Evolutionary conservation across 2,113 vertebrate species (phyloP), one percentile per base, ranked within the genome.

Genomic region (Trochalopteron elliotii): DNA sequence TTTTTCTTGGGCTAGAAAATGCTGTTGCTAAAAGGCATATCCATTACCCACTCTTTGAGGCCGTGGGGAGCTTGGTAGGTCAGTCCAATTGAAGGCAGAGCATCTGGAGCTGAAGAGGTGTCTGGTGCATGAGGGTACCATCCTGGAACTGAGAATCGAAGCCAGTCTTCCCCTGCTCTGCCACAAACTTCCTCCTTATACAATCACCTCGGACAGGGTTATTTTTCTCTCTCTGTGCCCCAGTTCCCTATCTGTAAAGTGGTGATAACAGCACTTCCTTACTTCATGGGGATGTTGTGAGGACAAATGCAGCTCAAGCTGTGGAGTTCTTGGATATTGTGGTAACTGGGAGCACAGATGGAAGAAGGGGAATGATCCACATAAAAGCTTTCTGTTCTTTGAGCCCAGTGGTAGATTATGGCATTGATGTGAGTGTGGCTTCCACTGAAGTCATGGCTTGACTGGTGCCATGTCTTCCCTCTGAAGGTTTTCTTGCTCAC

Each of bases 221-320:
- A 93, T 92, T 94, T 95, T 96, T 86, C 55, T 92, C 56, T 85
- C 50, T 49, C 47, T 47, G n/a, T 92, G 80, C 72, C 92, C 89
- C 76, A 87, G 94, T 97, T 96, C 96, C 88, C 88, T 94, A 19
- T 96, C 93, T 96, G 96, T 93, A 76, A 90, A 87, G 53, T 55
- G 40, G 80, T 81, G 96, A 94, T 96, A 96, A 96, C 69, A 65
- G 72, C 83, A 97, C 92, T 97, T 96, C 96, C 92, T 91, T 94
- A 42, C 95, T 87, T 94, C 53, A 11, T 39, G 21, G 86, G 72
- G 83, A n/a, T 90, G 76, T 94, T 95, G 72, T 81, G 92, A 96
- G 86, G 76, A 93, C 69, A 89, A 94, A 39, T 27, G 83, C 64
- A 53, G 53, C 88, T 83, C 56, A 61, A 45, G 50, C 69, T 53